phyloP scores from a whole-genome alignment of 2,797 vertebrate genomes.

The Chanos chanos region DNA sequence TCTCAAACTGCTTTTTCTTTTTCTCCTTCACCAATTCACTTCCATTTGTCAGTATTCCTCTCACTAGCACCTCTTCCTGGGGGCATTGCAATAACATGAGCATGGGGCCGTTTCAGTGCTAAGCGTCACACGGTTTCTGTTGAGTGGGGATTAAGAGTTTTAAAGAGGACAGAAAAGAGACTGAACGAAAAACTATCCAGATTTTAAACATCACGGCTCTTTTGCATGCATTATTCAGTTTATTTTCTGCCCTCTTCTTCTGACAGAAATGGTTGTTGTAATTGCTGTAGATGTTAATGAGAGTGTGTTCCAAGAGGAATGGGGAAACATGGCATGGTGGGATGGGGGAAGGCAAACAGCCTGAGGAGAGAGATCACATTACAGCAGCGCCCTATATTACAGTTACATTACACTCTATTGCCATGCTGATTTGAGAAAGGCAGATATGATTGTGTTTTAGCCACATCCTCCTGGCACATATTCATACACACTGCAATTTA shows the following conservation, averaged over 20 bases:
- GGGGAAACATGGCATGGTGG: not conserved
- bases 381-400: no score
- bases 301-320: conserved; percentile 2
- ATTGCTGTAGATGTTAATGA: conserved; percentile 21
- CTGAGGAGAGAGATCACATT: conserved; percentile 21
- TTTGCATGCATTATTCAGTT: not conserved
- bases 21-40: not conserved
- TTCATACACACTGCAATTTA: not conserved
- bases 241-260: not conserved
- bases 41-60: conserved; percentile 14
- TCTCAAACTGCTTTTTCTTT: conserved; percentile 21
- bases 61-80: not conserved
- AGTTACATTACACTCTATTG: conserved; percentile 30
- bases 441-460: not conserved
- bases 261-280: conserved; percentile 9
- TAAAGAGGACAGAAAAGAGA: not conserved
- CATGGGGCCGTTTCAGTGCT: not conserved
- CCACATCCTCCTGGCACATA: not conserved
- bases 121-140: not conserved
- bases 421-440: conserved; percentile 25
- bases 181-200: conserved; percentile 2
- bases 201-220: conserved; percentile 21
- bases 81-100: not conserved
- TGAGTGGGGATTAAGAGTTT: conserved; percentile 28
- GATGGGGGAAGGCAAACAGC: not conserved